These are phyloP conservation scores for Prostheceraeus crozeri DNA, from an alignment of 2,888 invertebrate species.

Conservation along the genomic window DNA sequence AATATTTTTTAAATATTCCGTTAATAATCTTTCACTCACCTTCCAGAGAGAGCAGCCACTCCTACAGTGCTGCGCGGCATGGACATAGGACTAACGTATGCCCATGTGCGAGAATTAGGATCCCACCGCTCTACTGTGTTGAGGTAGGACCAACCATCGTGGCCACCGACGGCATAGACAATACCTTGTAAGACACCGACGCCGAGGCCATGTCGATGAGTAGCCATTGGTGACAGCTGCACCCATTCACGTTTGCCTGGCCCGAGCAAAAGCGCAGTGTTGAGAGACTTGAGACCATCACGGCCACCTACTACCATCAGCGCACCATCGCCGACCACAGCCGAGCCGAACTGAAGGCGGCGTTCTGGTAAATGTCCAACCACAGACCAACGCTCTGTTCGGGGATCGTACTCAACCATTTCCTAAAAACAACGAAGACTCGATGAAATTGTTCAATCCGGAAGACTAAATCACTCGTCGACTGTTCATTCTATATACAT, in stretches of 20 bases:
- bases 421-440: background rate
- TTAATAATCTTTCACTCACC: too few relatives aligned
- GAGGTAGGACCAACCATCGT: constrained; percentile 88
- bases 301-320: constrained; percentile 80
- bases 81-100: constrained; percentile 78
- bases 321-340: constrained; percentile 64
- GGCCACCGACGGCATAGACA: constrained; percentile 86
- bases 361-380: constrained; percentile 71
- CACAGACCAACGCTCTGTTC: constrained; percentile 71
- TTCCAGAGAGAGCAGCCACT: constrained; percentile 73
- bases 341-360: constrained; percentile 81
- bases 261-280: constrained; percentile 56
- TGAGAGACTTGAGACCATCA: constrained; percentile 80
- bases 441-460: too few relatives aligned
- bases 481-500: too few relatives aligned
- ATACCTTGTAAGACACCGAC: constrained; percentile 69
- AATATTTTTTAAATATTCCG: too few relatives aligned
- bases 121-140: constrained; percentile 89
- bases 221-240: constrained; percentile 68
- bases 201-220: constrained; percentile 65
- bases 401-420: constrained; percentile 67
- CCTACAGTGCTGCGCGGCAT: constrained; percentile 81
- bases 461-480: too few relatives aligned
- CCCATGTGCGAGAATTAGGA: constrained; percentile 77
- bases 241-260: constrained; percentile 67